Percentiles rank a stretch among this genome's conserved stretches.
Conservation (phyloP, 2,113 vertebrate genomes). For the Apodemus sylvaticus region DNA sequence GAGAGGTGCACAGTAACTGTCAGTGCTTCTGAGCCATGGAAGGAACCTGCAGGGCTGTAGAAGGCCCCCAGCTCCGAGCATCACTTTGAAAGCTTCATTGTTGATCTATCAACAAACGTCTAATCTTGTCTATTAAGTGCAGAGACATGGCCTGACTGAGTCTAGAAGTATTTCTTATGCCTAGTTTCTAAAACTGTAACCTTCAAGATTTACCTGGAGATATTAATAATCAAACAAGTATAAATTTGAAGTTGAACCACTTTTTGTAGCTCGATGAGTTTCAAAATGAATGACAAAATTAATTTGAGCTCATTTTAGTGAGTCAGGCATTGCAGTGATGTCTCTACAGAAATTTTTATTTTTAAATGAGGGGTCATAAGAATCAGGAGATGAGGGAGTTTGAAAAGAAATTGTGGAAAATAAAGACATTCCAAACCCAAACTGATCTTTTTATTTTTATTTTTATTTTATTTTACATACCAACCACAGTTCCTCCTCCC, state of each 20-base stretch:
- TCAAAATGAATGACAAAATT: slow-evolving; percentile 45
- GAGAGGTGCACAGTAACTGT: neutral
- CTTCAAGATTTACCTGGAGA: neutral
- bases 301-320: neutral
- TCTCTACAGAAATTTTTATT: neutral
- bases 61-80: neutral
- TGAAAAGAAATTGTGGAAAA: neutral
- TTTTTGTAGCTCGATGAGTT: neutral
- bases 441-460: neutral
- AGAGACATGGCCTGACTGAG: neutral
- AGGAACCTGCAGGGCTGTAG: neutral
- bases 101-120: neutral
- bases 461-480: neutral
- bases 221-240: neutral
- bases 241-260: neutral
- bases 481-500: neutral
- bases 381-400: neutral
- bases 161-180: neutral
- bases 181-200: neutral
- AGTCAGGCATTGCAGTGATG: neutral
- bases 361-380: slow-evolving; percentile 3
- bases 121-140: neutral
- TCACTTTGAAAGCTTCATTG: neutral
- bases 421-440: neutral
- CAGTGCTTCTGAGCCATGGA: neutral